Conservation (phyloP, 2,888 invertebrate species). For the Monoplex corrugatus region DNA sequence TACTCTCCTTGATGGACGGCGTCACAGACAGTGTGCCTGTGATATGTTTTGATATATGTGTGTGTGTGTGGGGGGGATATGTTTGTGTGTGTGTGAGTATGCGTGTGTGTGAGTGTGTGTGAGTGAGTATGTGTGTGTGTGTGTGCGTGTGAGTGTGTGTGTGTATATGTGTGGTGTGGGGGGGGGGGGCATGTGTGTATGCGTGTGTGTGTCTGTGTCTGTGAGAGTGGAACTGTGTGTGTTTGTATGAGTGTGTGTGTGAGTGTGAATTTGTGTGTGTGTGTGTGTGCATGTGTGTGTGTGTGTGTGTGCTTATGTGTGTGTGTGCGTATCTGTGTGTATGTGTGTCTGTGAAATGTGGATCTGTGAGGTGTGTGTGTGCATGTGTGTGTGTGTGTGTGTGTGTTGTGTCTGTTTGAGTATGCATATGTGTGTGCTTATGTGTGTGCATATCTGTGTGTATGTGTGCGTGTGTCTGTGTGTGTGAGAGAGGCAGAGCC, state of each 20-base stretch:
- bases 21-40: background rate
- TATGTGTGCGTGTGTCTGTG: background rate
- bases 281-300: too few relatives aligned
- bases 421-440: background rate
- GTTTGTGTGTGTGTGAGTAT: background rate
- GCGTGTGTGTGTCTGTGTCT: background rate
- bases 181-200: too few relatives aligned
- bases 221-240: background rate
- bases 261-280: too few relatives aligned
- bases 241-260: background rate
- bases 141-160: background rate
- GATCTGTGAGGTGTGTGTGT: too few relatives aligned
- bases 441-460: background rate
- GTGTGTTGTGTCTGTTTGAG: background rate
- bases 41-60: too few relatives aligned
- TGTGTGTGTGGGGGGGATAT: too few relatives aligned
- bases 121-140: background rate
- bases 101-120: background rate
- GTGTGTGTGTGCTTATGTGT: too few relatives aligned
- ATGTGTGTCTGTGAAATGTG: too few relatives aligned
- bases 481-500: background rate
- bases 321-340: too few relatives aligned
- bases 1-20: constrained; percentile 33
- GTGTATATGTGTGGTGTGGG: background rate
- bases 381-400: background rate